Evolutionary conservation across 2,113 vertebrate genomes (phyloP).

Genomic region (Ifrita kowaldi): DNA sequence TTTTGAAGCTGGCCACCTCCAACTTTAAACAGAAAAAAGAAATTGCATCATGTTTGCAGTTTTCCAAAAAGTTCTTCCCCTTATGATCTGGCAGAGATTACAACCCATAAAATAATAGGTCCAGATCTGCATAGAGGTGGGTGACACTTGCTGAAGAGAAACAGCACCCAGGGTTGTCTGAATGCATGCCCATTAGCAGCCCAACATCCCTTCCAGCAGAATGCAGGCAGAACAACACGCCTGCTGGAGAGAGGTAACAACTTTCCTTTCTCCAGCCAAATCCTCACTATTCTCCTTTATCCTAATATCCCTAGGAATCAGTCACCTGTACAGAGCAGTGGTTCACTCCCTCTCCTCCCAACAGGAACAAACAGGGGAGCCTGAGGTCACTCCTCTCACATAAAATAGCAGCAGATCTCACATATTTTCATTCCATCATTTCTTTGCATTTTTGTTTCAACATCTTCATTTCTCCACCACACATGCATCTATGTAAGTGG

Average conservation of each 20-base stretch:
- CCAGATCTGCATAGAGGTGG: background rate
- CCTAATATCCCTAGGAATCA: background rate
- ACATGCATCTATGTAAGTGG: background rate
- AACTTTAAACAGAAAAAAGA: background rate
- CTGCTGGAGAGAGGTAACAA: background rate
- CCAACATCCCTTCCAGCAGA: background rate
- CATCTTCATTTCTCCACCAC: background rate
- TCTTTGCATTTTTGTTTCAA: background rate
- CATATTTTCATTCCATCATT: background rate
- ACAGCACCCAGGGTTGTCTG: background rate
- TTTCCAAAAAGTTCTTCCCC: background rate
- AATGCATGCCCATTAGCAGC: background rate
- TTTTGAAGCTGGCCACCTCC: background rate
- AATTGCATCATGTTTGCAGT: background rate
- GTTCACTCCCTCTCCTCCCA: background rate
- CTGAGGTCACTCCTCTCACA: background rate
- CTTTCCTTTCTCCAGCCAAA: background rate
- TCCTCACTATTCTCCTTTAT: background rate
- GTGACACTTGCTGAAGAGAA: background rate
- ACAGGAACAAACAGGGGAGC: background rate
- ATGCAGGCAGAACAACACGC: background rate
- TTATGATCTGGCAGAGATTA: background rate
- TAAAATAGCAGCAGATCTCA: background rate
- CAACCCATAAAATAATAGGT: background rate
- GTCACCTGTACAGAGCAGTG: background rate